Evolutionary conservation across 1,140 invertebrate species (phyloP).

Genomic region (Liolophura sinensis): DNA sequence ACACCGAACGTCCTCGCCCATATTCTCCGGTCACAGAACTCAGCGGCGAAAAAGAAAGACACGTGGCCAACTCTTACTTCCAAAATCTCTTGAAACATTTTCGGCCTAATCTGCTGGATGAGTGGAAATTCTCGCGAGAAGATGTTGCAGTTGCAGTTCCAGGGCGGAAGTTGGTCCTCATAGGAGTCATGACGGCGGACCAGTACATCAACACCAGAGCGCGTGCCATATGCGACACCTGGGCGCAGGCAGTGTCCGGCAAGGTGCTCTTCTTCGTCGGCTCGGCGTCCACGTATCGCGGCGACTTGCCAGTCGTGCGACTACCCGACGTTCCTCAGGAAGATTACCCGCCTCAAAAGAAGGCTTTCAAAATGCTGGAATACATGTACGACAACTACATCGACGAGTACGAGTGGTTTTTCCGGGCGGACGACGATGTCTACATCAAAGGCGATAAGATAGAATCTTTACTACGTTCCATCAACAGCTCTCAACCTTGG

Average conservation of each 20-base stretch:
- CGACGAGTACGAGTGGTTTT: constrained; percentile 92
- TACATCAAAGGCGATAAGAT: constrained; percentile 86
- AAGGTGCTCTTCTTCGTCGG: constrained; percentile 80
- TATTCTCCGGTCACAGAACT: too few relatives aligned
- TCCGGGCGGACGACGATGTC: constrained; percentile 95
- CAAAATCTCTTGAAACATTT: too few relatives aligned
- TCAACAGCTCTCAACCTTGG: constrained; percentile 82
- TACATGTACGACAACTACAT: constrained; percentile 94
- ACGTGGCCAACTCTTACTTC: too few relatives aligned
- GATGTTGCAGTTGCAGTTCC: too few relatives aligned
- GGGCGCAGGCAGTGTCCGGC: constrained; percentile 83
- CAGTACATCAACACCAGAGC: constrained; percentile 83
- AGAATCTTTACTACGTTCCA: constrained; percentile 78
- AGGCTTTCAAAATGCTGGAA: constrained; percentile 95
- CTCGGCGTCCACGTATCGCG: constrained; percentile 41
- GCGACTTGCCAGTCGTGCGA: constrained; percentile 68
- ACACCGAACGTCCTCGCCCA: too few relatives aligned
- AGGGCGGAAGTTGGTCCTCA: constrained; percentile 61
- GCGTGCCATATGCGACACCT: constrained; percentile 84
- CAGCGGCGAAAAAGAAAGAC: too few relatives aligned
- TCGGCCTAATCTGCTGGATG: too few relatives aligned
- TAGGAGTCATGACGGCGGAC: constrained; percentile 93
- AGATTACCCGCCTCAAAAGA: constrained; percentile 97
- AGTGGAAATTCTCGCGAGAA: too few relatives aligned
- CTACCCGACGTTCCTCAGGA: constrained; percentile 82